Conservation (phyloP, 2,888 invertebrate genomes). For the Leptinotarsa peninsularis region DNA sequence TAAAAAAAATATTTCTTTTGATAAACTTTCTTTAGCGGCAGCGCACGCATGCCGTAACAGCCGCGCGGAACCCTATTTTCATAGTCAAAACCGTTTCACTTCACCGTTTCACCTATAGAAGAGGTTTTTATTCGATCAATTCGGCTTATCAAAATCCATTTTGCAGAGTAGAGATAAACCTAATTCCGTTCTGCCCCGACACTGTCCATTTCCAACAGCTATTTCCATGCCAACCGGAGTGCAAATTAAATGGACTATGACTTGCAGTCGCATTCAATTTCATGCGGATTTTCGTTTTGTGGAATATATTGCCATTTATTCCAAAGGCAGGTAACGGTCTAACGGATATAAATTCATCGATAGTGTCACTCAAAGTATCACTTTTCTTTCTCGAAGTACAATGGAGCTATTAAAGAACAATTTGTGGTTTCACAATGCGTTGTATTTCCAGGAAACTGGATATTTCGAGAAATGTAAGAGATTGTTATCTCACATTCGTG, state of each 20-base stretch:
- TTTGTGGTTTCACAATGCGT: slow-evolving; percentile 14
- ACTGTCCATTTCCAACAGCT: slow-evolving; percentile 18
- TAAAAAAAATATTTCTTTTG: too few relatives aligned
- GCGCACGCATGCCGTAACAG: too few relatives aligned
- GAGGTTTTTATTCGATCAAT: not conserved
- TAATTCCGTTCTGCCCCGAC: not conserved
- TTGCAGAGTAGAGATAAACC: slow-evolving; percentile 3
- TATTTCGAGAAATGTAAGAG: not conserved
- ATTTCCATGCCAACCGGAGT: slow-evolving; percentile 21
- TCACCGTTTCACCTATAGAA: not conserved
- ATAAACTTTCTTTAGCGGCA: too few relatives aligned
- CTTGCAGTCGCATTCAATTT: slow-evolving; percentile 26
- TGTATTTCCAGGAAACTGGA: not conserved
- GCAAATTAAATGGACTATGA: slow-evolving; percentile 30
- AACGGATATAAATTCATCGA: slow-evolving; percentile 15
- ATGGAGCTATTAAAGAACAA: slow-evolving; percentile 20
- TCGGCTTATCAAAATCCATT: not conserved
- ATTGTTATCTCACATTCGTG: not conserved
- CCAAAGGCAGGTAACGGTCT: slow-evolving; percentile 13
- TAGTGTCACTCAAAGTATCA: slow-evolving; percentile 23
- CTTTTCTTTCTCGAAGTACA: slow-evolving; percentile 12
- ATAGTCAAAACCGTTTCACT: not conserved
- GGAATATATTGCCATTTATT: slow-evolving; percentile 24
- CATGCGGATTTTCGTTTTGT: slow-evolving; percentile 21
- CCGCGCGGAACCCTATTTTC: too few relatives aligned